These are phyloP conservation scores for Drymodes brunneopygia DNA, from an alignment of 2,113 vertebrate species.

Conservation along the genomic window DNA sequence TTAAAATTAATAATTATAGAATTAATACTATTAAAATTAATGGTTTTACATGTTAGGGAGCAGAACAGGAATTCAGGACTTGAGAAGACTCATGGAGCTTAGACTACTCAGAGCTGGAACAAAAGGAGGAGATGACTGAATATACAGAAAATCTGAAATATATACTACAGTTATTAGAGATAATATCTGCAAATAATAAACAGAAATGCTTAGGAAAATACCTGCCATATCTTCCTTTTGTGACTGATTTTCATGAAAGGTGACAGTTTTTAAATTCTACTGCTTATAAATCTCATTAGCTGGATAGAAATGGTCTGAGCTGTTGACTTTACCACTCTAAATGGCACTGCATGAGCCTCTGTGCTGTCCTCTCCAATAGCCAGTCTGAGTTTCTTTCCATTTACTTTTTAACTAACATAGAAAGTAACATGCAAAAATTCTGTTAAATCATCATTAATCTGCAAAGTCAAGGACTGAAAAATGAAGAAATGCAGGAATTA, in stretches of 20 bases:
- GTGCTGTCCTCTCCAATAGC: not conserved
- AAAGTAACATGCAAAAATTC: not conserved
- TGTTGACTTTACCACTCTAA: not conserved
- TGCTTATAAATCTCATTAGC: not conserved
- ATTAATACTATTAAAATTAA: not conserved
- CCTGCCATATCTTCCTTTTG: not conserved
- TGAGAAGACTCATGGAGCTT: not conserved
- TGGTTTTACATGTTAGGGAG: not conserved
- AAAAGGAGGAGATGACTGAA: not conserved
- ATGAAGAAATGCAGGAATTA: not conserved
- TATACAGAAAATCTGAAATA: not conserved
- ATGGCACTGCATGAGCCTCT: not conserved
- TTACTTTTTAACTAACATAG: not conserved
- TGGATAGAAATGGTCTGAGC: not conserved
- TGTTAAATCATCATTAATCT: not conserved
- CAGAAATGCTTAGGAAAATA: not conserved
- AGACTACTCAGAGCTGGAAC: fast-evolving
- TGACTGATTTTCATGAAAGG: not conserved
- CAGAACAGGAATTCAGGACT: not conserved
- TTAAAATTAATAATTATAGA: not conserved
- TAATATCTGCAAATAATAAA: not conserved
- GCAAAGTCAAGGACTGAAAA: not conserved
- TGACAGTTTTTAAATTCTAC: not conserved
- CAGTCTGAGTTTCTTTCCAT: not conserved
- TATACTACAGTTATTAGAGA: not conserved